Evolutionary conservation across 2,797 vertebrate species (phyloP), one percentile per base, ranked within the genome.

Genomic region (Hydrolagus colliei): DNA sequence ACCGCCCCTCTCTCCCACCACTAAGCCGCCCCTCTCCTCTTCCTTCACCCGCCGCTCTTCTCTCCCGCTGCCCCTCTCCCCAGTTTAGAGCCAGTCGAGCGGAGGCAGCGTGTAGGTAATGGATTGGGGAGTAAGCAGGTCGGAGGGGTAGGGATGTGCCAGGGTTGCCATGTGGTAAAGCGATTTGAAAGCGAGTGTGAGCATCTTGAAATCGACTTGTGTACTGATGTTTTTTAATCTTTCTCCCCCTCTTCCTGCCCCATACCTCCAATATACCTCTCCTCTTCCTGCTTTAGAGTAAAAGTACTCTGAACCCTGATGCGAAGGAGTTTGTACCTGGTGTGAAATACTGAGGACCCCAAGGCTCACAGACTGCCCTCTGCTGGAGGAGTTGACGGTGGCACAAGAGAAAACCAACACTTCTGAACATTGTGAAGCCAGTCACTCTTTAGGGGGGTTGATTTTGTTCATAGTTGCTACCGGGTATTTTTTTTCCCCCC

Each of bases 321-420:
- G 97, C 97, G 79, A 99, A 99, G 97, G 97, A 99, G 92, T 99
- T 99, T 73, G 92, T 98, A 89, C 97, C 97, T 0, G 97, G 97
- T 87, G 97, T 97, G 94, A 99, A 99, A 94, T 99, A 99, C 94
- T 98, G 95, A 96, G 89, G 89, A 89, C 89, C 89, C 88, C 90
- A 91, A 92, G 93, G 91, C 93, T 94, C 91, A 92, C 91, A 91
- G 91, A 92, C 92, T 91, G 91, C 90, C 88, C 89, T 90, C 85
- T 87, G 88, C 65, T 71, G 79, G 79, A 84, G 79, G 79, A 80
- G 65, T 63, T 65, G 52, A 77, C 41, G 61, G 41, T 52, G 41
- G 86, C 73, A 86, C 89, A 87, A 89, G 90, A 89, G 90, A 90
- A 84, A 84, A 89, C 86, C 87, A 90, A 91, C 88, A 91, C 92